Evolutionary conservation across 2,888 invertebrate species (phyloP), one percentile per base, ranked within the genome.

Genomic region (Cerceris rybyensis): DNA sequence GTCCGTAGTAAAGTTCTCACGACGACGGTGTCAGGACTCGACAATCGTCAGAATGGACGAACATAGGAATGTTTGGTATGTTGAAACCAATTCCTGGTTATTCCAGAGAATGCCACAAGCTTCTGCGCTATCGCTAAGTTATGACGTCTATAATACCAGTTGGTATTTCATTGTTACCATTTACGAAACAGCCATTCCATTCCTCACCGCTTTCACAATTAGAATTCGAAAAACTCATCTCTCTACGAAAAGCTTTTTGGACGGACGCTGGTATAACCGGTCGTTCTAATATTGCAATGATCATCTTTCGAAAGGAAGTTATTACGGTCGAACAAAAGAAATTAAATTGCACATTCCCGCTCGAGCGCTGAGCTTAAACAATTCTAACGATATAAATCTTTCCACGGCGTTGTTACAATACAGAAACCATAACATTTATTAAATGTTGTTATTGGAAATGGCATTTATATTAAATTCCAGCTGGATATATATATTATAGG

Each of bases 151-250:
- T 80, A 84, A 84, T 84, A 80, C 72, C 69, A 39, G 42, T 42
- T 82, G 84, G 74, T 80, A 84, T 84, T 84, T 84, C 85, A 80
- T 82, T 80, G 85, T 82, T 74, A 70, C 73, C 80, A 67, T 78
- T 75, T 72, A 74, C 63, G 64, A 75, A 80, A 82, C 73, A 79
- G 46, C 63, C 71, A 60, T 75, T 43, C 67, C 65, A 54, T 78
- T 52, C 46, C 64, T 72, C 64, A 41, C 54, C 59, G 57, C 67
- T 69, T 64, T 67, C 50, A 55, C 64, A 74, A 82, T 76, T 80
- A 70, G 61, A 67, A 14, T 6, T 9, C 7, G 60, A 65, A 60
- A 64, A 58, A 13, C 49, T 14, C 14, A 28, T 14, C 39, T 39
- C 43, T 14, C 58, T n/a, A 13, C 50, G 6, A 6, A 2, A 28